These are phyloP conservation scores for Alethe diademata DNA, from an alignment of 2,113 vertebrate species.

Conservation along the genomic window DNA sequence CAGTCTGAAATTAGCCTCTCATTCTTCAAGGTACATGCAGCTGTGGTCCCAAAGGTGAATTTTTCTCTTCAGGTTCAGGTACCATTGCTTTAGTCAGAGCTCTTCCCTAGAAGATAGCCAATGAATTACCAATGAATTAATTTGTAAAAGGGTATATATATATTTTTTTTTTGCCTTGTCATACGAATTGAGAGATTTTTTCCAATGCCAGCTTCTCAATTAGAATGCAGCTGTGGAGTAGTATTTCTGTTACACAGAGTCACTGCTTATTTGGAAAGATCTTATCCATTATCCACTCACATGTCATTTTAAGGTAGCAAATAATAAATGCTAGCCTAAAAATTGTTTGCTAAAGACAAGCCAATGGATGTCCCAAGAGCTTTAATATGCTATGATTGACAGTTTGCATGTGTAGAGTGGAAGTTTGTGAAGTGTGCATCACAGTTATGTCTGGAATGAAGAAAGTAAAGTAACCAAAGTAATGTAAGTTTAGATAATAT, in stretches of 20 bases:
- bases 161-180: neutral
- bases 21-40: neutral
- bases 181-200: neutral
- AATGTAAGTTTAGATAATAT: neutral
- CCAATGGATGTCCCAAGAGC: neutral
- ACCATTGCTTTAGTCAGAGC: neutral
- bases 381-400: neutral
- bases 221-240: neutral
- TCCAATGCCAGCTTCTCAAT: neutral
- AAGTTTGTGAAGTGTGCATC: neutral
- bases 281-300: neutral
- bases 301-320: neutral
- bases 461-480: neutral
- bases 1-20: neutral
- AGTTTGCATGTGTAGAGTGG: neutral
- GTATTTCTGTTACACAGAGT: neutral
- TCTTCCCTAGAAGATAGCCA: neutral
- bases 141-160: neutral
- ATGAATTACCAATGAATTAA: neutral
- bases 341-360: neutral
- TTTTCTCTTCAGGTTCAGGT: neutral
- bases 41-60: neutral
- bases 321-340: neutral
- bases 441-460: neutral
- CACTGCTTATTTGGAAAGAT: neutral